These are phyloP conservation scores for Tetheella fluctuosa DNA, from an alignment of 2,888 invertebrate genomes.

Conservation along the genomic window DNA sequence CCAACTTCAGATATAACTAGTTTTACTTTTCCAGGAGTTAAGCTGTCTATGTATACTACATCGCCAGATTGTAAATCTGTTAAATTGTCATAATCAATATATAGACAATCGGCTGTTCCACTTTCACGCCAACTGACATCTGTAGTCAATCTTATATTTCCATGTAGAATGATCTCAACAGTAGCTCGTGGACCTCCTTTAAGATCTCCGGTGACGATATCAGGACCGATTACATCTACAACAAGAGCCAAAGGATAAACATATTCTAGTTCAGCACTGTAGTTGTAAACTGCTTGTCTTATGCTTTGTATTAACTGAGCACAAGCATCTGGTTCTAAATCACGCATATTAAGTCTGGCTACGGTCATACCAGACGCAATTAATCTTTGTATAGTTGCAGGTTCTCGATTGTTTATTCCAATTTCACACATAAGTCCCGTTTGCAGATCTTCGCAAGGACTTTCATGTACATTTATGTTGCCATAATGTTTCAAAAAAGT, in stretches of 20 bases:
- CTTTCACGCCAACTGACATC: slow-evolving; percentile 81
- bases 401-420: slow-evolving; percentile 64
- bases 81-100: slow-evolving; percentile 80
- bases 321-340: slow-evolving; percentile 71
- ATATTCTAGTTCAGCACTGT: slow-evolving; percentile 75
- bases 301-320: slow-evolving; percentile 73
- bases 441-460: slow-evolving; percentile 72
- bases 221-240: slow-evolving; percentile 70
- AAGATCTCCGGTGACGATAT: slow-evolving; percentile 72
- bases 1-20: slow-evolving; percentile 66
- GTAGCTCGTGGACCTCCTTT: slow-evolving; percentile 67
- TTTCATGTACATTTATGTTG: slow-evolving; percentile 61
- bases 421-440: slow-evolving; percentile 79
- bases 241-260: slow-evolving; percentile 78
- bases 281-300: slow-evolving; percentile 76
- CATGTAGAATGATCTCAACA: slow-evolving; percentile 62
- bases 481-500: slow-evolving; percentile 68
- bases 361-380: slow-evolving; percentile 78
- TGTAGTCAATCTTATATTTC: slow-evolving; percentile 76
- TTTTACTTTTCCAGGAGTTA: slow-evolving; percentile 66
- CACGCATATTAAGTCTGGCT: slow-evolving; percentile 72
- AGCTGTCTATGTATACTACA: slow-evolving; percentile 74
- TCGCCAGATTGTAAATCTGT: slow-evolving; percentile 79
- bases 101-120: slow-evolving; percentile 82
- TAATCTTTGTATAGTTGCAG: slow-evolving; percentile 68